Evolutionary conservation across 2,888 invertebrate species (phyloP).

Genomic region (Ormyrus rosae): DNA sequence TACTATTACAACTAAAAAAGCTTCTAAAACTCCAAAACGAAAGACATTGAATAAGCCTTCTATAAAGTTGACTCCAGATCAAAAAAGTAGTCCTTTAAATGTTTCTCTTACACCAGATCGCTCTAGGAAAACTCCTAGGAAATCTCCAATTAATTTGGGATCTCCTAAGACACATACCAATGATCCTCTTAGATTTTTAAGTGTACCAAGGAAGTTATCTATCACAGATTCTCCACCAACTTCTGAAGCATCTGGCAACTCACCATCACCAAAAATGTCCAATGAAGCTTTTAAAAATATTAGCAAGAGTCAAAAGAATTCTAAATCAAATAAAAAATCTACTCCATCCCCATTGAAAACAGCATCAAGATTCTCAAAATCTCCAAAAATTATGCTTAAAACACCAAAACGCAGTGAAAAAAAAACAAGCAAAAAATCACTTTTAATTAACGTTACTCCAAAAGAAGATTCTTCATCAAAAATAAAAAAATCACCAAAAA

Average conservation of each 20-base stretch:
- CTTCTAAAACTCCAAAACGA: slow-evolving; percentile 38
- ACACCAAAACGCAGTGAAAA: slow-evolving; percentile 52
- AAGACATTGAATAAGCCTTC: slow-evolving; percentile 18
- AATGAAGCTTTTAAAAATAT: slow-evolving; percentile 23
- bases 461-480: neutral
- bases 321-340: slow-evolving; percentile 36
- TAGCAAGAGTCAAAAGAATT: slow-evolving; percentile 2
- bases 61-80: slow-evolving; percentile 48
- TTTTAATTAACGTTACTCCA: neutral
- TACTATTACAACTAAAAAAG: slow-evolving; percentile 1
- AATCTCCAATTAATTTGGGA: slow-evolving; percentile 64
- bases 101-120: slow-evolving; percentile 64
- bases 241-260: slow-evolving; percentile 56
- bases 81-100: slow-evolving; percentile 66
- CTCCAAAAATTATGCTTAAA: slow-evolving; percentile 63
- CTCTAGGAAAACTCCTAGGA: slow-evolving; percentile 65
- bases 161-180: slow-evolving; percentile 65
- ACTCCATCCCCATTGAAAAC: slow-evolving; percentile 38
- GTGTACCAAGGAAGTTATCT: slow-evolving; percentile 64
- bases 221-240: slow-evolving; percentile 58
- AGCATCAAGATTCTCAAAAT: slow-evolving; percentile 61
- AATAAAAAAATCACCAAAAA: slow-evolving; percentile 6
- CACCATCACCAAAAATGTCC: slow-evolving; percentile 27
- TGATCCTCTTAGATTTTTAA: slow-evolving; percentile 59
- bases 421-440: slow-evolving; percentile 56